Conservation (phyloP, 2,888 invertebrate species). For the Diloba caeruleocephala region DNA sequence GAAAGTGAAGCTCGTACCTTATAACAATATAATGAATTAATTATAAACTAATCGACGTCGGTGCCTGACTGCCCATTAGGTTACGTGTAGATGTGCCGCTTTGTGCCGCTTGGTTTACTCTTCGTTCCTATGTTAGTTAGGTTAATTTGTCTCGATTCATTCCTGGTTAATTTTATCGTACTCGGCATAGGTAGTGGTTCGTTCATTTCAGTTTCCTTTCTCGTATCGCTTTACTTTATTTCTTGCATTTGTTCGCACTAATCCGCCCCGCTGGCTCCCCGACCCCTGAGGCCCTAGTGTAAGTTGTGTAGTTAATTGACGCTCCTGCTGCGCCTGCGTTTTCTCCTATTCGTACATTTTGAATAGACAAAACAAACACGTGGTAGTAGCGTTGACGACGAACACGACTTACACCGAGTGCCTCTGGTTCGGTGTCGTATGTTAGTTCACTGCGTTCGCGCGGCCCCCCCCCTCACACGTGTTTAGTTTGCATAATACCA, state of each 20-base stretch:
- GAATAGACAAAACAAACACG: no score
- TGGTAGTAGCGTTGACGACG: no score
- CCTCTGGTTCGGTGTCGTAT: not conserved
- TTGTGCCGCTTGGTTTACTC: constrained; percentile 66
- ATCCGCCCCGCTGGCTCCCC: constrained; percentile 31
- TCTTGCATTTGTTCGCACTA: constrained; percentile 51
- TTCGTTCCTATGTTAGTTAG: constrained; percentile 86
- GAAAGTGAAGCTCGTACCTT: constrained; percentile 79
- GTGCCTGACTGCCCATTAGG: constrained; percentile 82
- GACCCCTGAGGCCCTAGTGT: no score
- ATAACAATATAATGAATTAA: constrained; percentile 70
- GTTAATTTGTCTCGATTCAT: constrained; percentile 84
- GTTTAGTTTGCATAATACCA: constrained; percentile 65
- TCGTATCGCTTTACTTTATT: constrained; percentile 54
- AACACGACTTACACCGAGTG: no score
- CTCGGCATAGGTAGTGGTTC: constrained; percentile 60
- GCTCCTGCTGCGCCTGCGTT: no score
- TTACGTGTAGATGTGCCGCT: constrained; percentile 76
- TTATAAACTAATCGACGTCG: constrained; percentile 74
- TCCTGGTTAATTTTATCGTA: constrained; percentile 69
- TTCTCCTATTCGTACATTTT: no score
- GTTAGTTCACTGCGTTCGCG: constrained; percentile 9
- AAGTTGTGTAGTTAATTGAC: no score
- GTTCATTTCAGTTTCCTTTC: constrained; percentile 65
- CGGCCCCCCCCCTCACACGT: constrained; percentile 41